Evolutionary conservation across 1,140 invertebrate genomes (phyloP).

Genomic region (Plectrocnemia conspersa): DNA sequence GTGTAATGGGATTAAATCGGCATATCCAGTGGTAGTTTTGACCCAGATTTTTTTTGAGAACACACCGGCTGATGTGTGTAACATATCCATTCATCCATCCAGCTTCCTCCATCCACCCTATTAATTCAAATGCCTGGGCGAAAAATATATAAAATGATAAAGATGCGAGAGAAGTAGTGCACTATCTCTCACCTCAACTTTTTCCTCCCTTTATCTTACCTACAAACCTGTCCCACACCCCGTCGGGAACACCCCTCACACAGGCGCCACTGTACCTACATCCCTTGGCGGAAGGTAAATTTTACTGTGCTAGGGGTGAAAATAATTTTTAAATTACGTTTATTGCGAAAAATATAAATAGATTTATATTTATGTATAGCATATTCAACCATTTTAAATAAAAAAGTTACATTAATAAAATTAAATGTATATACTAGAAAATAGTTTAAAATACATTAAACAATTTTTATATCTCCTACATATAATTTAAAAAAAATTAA

Average conservation of each 20-base stretch:
- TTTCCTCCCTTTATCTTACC: constrained; percentile 35
- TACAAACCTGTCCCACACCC: constrained; percentile 13
- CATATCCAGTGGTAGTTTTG: constrained; percentile 30
- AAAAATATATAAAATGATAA: constrained; percentile 30
- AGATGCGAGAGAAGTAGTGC: constrained; percentile 28
- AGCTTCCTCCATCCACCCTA: constrained; percentile 20
- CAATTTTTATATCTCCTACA: too few relatives aligned
- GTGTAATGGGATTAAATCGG: constrained; percentile 24
- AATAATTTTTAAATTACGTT: background rate
- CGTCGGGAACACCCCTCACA: background rate
- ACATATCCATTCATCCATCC: too few relatives aligned
- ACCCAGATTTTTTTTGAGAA: constrained; percentile 30
- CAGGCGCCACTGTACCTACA: constrained; percentile 33
- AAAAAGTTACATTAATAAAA: background rate
- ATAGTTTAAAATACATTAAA: background rate
- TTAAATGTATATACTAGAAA: background rate
- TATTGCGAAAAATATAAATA: background rate
- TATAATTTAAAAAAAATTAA: too few relatives aligned
- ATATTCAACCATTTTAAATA: background rate
- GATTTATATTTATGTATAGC: background rate
- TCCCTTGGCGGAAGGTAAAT: constrained; percentile 30
- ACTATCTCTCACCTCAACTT: constrained; percentile 35
- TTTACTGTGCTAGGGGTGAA: constrained; percentile 20
- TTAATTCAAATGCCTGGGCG: constrained; percentile 30
- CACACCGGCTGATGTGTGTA: too few relatives aligned